Base-by-base conservation (phyloP, 1,140 invertebrate species). In the Achroia grisella region DNA sequence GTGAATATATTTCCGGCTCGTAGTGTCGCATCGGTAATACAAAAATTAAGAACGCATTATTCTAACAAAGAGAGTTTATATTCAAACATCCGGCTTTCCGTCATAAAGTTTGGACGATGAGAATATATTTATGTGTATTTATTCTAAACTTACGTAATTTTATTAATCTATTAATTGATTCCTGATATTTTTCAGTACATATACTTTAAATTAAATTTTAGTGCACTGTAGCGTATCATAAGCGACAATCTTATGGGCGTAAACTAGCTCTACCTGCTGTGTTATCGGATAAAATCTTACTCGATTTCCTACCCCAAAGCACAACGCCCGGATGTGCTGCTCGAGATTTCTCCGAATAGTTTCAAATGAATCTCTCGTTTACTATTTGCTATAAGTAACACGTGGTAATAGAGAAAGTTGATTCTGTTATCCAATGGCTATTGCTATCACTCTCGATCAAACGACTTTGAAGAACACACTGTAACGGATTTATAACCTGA, bases 21-120 rank as follows among this genome's bases (percentile, higher is more conserved):
- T 39, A 35, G 46, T 57, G 59, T 71, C 62, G 66, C 64, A 64
- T 63, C 48, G 37, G 47, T 33, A 34, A 51, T 32, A 44, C 48
- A 43, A 53, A 65, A 60, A 65, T 68, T 60, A 60, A 56, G 52
- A 55, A 56, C 64, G 51, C 52, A 56, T 61, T 58, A 62, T 57
- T 51, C 58, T 47, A 35, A 65, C 55, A 66, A 70, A 57, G 51
- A 48, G 44, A 62, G 66, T 70, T 66, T 66, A 48, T 45, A 56
- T 13, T 53, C 56, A 74, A 74, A 71, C 68, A 74, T 74, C 68
- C 68, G 68, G 71, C 62, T 69, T 66, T 65, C 43, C 47, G 45
- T 50, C 46, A 46, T 51, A 39, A 56, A 42, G 46, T 61, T 31
- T 47, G 37, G 59, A 52, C 50, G 52, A 39, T 47, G 44, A 3